These are phyloP conservation scores for Acronicta alni DNA, from an alignment of 2,888 invertebrate genomes.

Conservation along the genomic window DNA sequence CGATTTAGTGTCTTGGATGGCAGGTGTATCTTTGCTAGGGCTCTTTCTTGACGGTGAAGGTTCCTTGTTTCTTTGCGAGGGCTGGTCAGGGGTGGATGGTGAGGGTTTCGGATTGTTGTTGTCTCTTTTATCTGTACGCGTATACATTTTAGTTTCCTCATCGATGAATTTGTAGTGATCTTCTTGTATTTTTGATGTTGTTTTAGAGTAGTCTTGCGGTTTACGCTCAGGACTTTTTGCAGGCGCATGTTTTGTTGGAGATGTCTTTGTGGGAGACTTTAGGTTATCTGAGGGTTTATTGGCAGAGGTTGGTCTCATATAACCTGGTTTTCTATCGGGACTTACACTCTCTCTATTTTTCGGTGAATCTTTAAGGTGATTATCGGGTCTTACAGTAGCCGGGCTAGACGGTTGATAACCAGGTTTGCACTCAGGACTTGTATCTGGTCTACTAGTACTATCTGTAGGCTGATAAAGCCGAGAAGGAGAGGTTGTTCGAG, in stretches of 20 bases:
- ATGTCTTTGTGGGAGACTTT: slow-evolving; percentile 58
- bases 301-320: slow-evolving; percentile 72
- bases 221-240: slow-evolving; percentile 62
- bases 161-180: slow-evolving; percentile 80
- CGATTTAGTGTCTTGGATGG: slow-evolving; percentile 20
- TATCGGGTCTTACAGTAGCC: slow-evolving; percentile 16
- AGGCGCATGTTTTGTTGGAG: slow-evolving; percentile 50
- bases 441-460: slow-evolving; percentile 25
- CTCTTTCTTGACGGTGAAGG: slow-evolving; percentile 59
- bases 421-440: slow-evolving; percentile 57
- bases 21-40: slow-evolving; percentile 58
- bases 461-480: slow-evolving; percentile 27
- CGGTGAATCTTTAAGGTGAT: too few relatives aligned
- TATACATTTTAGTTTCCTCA: slow-evolving; percentile 81
- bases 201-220: slow-evolving; percentile 45
- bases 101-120: slow-evolving; percentile 33
- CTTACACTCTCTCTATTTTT: slow-evolving; percentile 51
- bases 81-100: slow-evolving; percentile 8
- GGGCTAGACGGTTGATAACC: slow-evolving; percentile 25
- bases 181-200: slow-evolving; percentile 63
- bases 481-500: slow-evolving; percentile 39
- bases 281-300: slow-evolving; percentile 55
- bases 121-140: slow-evolving; percentile 60
- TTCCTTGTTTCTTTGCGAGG: slow-evolving; percentile 44
- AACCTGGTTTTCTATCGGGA: slow-evolving; percentile 69